Percentiles rank a stretch among this genome's conserved stretches.
Evolutionary conservation across 2,888 invertebrate species (phyloP).

Genomic region (Pristionchus mayeri): DNA sequence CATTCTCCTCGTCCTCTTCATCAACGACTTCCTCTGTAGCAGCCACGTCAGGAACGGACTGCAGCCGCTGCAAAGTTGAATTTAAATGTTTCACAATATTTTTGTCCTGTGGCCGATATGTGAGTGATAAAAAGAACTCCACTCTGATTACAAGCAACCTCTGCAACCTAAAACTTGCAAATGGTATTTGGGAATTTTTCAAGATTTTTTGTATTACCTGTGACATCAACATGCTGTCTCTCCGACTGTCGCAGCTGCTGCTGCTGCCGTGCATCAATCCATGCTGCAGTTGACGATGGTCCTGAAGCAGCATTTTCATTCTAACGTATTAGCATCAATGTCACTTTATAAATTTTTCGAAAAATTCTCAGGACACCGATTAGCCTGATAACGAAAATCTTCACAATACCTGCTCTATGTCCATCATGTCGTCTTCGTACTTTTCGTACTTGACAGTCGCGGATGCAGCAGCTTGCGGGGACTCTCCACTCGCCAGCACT

Average conservation of each 20-base stretch:
- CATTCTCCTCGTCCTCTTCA: slow-evolving; percentile 20
- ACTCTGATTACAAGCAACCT: no score
- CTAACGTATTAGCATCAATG: no score
- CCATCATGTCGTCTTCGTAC: background rate
- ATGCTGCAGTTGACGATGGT: background rate
- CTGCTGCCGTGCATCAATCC: background rate
- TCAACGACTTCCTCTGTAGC: slow-evolving; percentile 1
- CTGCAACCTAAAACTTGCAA: no score
- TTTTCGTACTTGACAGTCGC: background rate
- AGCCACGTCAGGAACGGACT: slow-evolving; percentile 39
- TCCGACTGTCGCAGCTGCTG: background rate
- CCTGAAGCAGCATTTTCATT: background rate
- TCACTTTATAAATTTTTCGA: no score
- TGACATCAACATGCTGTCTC: slow-evolving; percentile 6
- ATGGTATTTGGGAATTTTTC: no score
- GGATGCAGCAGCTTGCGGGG: background rate
- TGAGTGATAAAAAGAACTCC: no score
- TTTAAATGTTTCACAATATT: background rate
- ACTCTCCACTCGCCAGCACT: slow-evolving; percentile 35
- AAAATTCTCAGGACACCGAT: no score
- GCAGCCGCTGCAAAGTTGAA: background rate
- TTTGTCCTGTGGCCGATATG: no score
- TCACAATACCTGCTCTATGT: slow-evolving; percentile 1
- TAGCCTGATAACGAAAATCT: no score
- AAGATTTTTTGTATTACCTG: no score